Percentiles rank a stretch among this genome's conserved stretches.
These are phyloP conservation scores for Melozone crissalis DNA, from an alignment of 2,113 vertebrate species.

Conservation along the genomic window DNA sequence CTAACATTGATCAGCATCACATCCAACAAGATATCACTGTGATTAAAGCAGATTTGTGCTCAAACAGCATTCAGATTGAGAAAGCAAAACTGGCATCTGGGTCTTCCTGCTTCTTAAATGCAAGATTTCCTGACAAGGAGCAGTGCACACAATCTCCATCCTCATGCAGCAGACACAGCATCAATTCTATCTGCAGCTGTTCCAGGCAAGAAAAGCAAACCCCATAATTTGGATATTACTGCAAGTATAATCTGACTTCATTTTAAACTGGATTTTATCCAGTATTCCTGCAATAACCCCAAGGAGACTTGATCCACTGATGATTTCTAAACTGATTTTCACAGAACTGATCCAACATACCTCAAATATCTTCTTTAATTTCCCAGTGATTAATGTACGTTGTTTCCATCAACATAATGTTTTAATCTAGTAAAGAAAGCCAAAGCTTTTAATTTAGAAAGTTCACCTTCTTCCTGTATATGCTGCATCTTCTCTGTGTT, in stretches of 20 bases:
- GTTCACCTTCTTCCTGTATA: slow-evolving; percentile 1
- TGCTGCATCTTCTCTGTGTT: background rate
- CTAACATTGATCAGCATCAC: background rate
- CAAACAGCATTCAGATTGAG: background rate
- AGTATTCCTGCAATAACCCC: slow-evolving; percentile 36
- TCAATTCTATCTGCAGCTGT: slow-evolving; percentile 1
- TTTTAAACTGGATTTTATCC: slow-evolving; percentile 48
- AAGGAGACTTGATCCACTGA: slow-evolving; percentile 21
- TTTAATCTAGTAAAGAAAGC: slow-evolving; percentile 15
- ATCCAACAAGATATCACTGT: background rate
- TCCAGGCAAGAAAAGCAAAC: slow-evolving; percentile 17
- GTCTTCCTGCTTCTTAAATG: background rate
- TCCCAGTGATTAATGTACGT: background rate
- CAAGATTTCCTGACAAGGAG: background rate
- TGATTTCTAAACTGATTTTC: slow-evolving; percentile 39
- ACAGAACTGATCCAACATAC: slow-evolving; percentile 11
- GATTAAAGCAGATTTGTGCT: background rate
- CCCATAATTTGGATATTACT: background rate
- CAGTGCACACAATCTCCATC: background rate
- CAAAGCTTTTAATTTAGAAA: background rate
- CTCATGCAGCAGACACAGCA: background rate
- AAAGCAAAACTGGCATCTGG: background rate
- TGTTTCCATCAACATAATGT: slow-evolving; percentile 15
- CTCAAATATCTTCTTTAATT: slow-evolving; percentile 47
- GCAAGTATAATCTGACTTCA: slow-evolving; percentile 37